A percentile compares a stretch with the other conserved stretches of the same genome.
Conservation (phyloP, 53 echinoderm and acorn worm genomes). For the Astropecten irregularis region DNA sequence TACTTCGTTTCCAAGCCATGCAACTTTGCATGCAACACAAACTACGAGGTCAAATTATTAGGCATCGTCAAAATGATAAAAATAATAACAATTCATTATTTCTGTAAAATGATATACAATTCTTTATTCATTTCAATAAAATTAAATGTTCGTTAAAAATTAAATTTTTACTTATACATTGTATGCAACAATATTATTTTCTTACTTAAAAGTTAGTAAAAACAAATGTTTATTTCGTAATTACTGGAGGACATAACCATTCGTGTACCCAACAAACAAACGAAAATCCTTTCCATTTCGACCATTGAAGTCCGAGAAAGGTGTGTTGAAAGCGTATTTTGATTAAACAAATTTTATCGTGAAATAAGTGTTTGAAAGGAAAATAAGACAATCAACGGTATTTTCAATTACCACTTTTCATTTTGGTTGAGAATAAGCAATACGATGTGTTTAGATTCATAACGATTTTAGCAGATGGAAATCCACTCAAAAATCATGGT, state of each 20-base stretch:
- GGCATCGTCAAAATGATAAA: no score
- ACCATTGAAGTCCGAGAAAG: constrained; percentile 35
- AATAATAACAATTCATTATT: no score
- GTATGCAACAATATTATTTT: not conserved
- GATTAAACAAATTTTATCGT: not conserved
- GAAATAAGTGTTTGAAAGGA: not conserved
- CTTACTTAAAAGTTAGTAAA: no score
- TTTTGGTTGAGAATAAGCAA: not conserved
- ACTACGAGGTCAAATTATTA: no score
- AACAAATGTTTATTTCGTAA: not conserved
- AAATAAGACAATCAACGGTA: not conserved
- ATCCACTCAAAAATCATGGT: not conserved
- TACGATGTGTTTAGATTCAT: constrained; percentile 6
- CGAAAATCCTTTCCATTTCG: constrained; percentile 14
- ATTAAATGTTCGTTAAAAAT: no score
- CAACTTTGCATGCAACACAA: no score
- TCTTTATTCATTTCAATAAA: no score
- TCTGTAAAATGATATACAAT: no score
- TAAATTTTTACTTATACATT: no score
- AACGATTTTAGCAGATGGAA: constrained; percentile 7
- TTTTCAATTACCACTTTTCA: not conserved
- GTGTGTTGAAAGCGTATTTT: not conserved
- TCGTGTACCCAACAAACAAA: not conserved
- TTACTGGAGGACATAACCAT: constrained; percentile 36
- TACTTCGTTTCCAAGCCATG: no score